Evolutionary conservation across 2,888 invertebrate genomes (phyloP).

Genomic region (Yponomeuta malinellus): DNA sequence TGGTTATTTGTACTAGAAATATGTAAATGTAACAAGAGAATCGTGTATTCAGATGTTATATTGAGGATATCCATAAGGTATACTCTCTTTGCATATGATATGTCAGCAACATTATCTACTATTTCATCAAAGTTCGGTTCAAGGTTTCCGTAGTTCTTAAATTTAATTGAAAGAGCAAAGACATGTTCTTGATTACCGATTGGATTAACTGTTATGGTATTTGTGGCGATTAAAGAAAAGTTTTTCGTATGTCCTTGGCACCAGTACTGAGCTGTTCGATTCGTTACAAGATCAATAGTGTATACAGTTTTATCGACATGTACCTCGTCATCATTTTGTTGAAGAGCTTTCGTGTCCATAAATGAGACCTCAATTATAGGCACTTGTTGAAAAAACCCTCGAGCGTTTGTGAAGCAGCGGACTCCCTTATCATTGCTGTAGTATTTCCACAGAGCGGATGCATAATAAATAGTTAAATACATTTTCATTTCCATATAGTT

Average conservation of each 20-base stretch:
- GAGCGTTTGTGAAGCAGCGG: constrained; percentile 78
- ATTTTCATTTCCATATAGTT: constrained; percentile 42
- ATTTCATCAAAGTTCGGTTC: constrained; percentile 25
- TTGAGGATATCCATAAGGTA: constrained; percentile 72
- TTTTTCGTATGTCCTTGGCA: constrained; percentile 76
- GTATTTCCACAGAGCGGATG: constrained; percentile 71
- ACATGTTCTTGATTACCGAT: constrained; percentile 50
- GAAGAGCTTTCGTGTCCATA: constrained; percentile 25
- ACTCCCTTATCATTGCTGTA: constrained; percentile 61
- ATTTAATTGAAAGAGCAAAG: constrained; percentile 43
- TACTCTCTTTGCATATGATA: constrained; percentile 56
- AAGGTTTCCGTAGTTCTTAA: constrained; percentile 24
- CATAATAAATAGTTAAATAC: constrained; percentile 72
- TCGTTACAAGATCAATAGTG: constrained; percentile 62
- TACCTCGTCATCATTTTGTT: constrained; percentile 17
- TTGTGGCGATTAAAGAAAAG: constrained; percentile 64
- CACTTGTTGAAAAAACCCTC: constrained; percentile 64
- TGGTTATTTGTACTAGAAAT: constrained; percentile 32
- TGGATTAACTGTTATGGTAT: constrained; percentile 68
- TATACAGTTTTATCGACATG: constrained; percentile 60
- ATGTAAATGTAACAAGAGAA: constrained; percentile 64
- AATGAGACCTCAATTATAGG: constrained; percentile 51
- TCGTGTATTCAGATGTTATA: constrained; percentile 38
- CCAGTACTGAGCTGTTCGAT: constrained; percentile 79
- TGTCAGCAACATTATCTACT: constrained; percentile 31